Base-by-base conservation (phyloP, 2,797 vertebrate species). In the Coregonus sp. region DNA sequence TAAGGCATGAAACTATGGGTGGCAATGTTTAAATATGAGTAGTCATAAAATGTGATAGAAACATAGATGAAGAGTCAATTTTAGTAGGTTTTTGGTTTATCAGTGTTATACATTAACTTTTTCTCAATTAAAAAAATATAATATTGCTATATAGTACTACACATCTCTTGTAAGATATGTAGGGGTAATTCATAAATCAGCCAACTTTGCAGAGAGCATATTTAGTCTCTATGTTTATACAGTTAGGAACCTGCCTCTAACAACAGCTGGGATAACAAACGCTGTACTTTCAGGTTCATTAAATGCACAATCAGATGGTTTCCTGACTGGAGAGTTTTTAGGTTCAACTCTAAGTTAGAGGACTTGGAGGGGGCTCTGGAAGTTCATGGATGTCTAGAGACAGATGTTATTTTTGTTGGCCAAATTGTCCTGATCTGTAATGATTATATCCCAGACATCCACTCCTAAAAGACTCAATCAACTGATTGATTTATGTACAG, bases 211-310 rank as follows among this genome's bases (percentile, higher is more conserved):
- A 90, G 85, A 87, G 84, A 78, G 85, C 87, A 90, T 87, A 87
- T 92, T 82, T 84, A 83, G 85, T 88, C 77, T 70, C 70, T 86
- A 83, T 93, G 87, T 93, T 90, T 92, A 90, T 88, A 81, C 86
- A 92, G 87, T 89, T 87, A 12, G 82, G 86, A 94, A 92, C 87
- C 86, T 91, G 91, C 84, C 87, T 90, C 86, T 79, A 86, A 90
- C 87, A 89, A 89, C 93, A 95, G 93, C 94, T 95, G 94, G 89
- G 93, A 94, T 89, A 95, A 95, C 92, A 95, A 89, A 79, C 72
- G 81, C 89, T 89, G 82, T 89, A 88, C 88, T 92, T 92, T 92
- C 86, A 85, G 83, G 81, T 91, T 95, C 92, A 94, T 94, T 94
- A 94, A 84, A 90, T 90, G 86, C 89, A 89, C 87, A 80, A 91